Evolutionary conservation across 2,797 vertebrate species (phyloP), one percentile per base, ranked within the genome.

Genomic region (Carapus acus): DNA sequence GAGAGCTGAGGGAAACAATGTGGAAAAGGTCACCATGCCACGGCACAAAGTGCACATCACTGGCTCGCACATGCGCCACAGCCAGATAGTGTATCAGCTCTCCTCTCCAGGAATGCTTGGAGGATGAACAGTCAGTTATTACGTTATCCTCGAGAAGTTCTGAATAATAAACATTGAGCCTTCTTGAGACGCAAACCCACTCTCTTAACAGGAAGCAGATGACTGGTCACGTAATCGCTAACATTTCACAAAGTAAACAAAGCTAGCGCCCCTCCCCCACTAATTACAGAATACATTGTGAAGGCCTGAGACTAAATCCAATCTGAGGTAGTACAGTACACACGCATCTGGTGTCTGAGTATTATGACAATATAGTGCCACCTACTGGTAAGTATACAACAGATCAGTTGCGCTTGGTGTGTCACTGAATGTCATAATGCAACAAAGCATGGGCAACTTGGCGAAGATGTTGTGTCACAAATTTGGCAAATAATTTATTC

Each of bases 331-430:
- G 19, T 24, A 39, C 7, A 6, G 37, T 8, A 9, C 37, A 45
- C 2, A 48, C 1, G 1, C 19, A 12, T 20, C 27, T 48, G 16
- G 22, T 43, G 40, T 19, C 24, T 0, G 22, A 27, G 21, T 33
- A 12, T 17, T 49, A 33, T 18, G 55, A 41, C 33, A 66, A 49
- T 12, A 53, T 53, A 73, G 60, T 60, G 78, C 69, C 81, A 71
- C 72, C 82, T 87, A 66, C 67, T 79, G 83, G 77, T 37, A 49
- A 4, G 44, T n/a, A 33, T 4, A 9, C 6, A 3, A 11, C 31
- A 33, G 4, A 4, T 33, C 6, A 33, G 31, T 33, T 4, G 19
- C 43, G 20, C 5, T 13, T 39, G 23, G 6, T 50, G 14, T 24
- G 52, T 43, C 16, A 19, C 17, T 27, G 31, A 7, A 2, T 18